Conservation (phyloP, 23 tunicate species). For the Diplosoma virens region DNA sequence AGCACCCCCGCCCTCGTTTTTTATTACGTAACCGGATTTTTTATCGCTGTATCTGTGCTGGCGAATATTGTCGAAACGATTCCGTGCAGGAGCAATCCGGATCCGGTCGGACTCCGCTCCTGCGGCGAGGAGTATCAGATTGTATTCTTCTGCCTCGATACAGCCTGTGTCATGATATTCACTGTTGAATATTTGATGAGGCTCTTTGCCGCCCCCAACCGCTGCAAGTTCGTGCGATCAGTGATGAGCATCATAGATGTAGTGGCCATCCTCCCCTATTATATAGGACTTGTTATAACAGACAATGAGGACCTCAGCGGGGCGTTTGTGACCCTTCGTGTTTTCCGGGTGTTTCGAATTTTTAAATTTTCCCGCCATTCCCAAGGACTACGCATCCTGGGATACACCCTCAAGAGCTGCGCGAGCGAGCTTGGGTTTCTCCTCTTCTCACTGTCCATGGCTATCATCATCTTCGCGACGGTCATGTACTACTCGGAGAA, state of each 20-base stretch:
- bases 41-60: slow-evolving; percentile 98
- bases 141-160: slow-evolving; percentile 88
- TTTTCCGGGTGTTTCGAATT: slow-evolving; percentile 99
- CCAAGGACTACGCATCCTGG: slow-evolving; percentile 92
- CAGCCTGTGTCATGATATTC: slow-evolving; percentile 98
- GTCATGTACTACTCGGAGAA: slow-evolving; percentile 99
- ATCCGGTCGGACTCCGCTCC: slow-evolving; percentile 22
- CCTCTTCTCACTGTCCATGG: slow-evolving; percentile 92
- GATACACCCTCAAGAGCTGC: slow-evolving; percentile 96
- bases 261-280: slow-evolving; percentile 96
- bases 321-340: slow-evolving; percentile 99
- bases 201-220: slow-evolving; percentile 92
- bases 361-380: slow-evolving; percentile 98
- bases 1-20: slow-evolving; percentile 98
- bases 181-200: slow-evolving; percentile 90
- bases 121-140: slow-evolving; percentile 84
- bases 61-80: slow-evolving; percentile 98
- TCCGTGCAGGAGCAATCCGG: slow-evolving; percentile 65
- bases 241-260: slow-evolving; percentile 99
- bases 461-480: slow-evolving; percentile 97
- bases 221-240: slow-evolving; percentile 93
- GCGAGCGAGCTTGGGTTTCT: slow-evolving; percentile 96
- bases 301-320: slow-evolving; percentile 98
- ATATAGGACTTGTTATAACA: slow-evolving; percentile 92
- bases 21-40: slow-evolving; percentile 98